Evolutionary conservation across 2,797 vertebrate species (phyloP).

Genomic region (Halcyon chelicuti): DNA sequence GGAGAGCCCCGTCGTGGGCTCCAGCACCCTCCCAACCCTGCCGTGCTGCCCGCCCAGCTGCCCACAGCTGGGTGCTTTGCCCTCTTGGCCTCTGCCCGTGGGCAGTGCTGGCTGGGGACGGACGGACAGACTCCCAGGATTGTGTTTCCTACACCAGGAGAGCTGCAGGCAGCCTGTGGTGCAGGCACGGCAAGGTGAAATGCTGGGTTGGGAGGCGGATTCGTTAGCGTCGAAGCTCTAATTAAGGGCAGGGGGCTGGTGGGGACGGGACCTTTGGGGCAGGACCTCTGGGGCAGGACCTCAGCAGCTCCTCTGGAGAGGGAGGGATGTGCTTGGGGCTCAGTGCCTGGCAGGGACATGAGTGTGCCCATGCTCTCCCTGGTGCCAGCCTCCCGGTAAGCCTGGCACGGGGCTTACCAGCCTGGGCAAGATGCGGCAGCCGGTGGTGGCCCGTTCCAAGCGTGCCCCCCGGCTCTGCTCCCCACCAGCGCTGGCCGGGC

Average conservation of each 20-base stretch:
- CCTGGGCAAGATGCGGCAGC: accelerated
- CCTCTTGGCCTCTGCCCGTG: background rate
- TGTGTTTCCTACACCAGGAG: background rate
- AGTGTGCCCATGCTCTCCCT: accelerated
- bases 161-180: background rate
- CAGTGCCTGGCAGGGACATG: background rate
- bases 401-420: background rate
- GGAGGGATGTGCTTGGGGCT: background rate
- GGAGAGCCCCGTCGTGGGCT: slow-evolving; percentile 32
- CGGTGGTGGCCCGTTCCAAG: background rate
- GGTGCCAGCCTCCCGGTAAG: background rate
- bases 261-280: background rate
- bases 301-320: background rate
- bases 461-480: background rate
- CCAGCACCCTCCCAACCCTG: background rate
- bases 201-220: background rate
- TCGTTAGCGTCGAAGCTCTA: background rate
- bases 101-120: background rate
- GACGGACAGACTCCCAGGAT: background rate
- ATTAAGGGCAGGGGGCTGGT: background rate
- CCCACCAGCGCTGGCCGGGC: background rate
- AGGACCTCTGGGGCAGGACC: background rate
- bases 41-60: background rate
- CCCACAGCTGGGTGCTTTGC: background rate
- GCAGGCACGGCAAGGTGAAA: background rate